Conservation (phyloP, 2,113 vertebrate species). For the Eptesicus fuscus region DNA sequence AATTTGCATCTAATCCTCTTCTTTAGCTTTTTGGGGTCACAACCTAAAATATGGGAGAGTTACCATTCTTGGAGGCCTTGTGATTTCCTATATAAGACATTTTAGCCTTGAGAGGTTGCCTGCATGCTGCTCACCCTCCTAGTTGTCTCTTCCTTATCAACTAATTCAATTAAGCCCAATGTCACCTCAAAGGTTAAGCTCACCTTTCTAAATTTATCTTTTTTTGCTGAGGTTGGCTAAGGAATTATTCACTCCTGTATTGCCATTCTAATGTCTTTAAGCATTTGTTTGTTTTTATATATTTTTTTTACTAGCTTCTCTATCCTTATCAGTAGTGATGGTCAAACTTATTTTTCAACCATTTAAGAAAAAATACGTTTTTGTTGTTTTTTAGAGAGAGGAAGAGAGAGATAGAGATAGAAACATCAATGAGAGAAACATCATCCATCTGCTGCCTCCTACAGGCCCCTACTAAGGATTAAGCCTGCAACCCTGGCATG, state of each 20-base stretch:
- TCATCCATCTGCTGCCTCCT: too few species aligned
- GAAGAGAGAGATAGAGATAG: too few species aligned
- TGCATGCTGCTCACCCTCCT: background rate
- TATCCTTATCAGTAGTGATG: background rate
- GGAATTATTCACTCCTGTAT: background rate
- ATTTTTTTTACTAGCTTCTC: background rate
- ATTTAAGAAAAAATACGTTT: too few species aligned
- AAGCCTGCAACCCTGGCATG: too few species aligned
- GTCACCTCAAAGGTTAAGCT: background rate
- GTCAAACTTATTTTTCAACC: background rate
- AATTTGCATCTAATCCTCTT: background rate
- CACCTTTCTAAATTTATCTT: background rate
- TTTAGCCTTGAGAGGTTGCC: background rate
- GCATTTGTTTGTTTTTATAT: background rate
- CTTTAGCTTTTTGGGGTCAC: background rate
- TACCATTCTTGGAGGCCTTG: background rate
- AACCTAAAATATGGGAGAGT: background rate
- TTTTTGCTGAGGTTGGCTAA: background rate
- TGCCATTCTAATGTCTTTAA: background rate
- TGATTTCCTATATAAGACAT: background rate
- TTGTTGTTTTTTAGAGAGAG: too few species aligned
- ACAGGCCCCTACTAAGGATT: too few species aligned
- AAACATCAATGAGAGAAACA: too few species aligned
- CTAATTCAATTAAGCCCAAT: background rate
- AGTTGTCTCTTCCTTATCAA: background rate